These are phyloP conservation scores for Delphinapterus leucas DNA, from an alignment of 2,113 vertebrate species.

Conservation along the genomic window DNA sequence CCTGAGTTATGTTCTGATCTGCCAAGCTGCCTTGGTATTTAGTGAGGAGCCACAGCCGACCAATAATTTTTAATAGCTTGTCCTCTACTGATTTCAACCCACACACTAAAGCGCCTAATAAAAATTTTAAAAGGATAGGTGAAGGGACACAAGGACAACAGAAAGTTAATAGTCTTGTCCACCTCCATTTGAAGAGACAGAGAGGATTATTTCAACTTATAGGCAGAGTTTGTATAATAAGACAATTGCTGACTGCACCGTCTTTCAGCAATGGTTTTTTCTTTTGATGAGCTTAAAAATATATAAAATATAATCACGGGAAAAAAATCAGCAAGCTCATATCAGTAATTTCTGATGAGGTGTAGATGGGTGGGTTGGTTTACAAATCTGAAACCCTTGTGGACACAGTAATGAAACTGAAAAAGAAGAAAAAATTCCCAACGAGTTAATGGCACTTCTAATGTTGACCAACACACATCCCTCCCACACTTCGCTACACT, in stretches of 20 bases:
- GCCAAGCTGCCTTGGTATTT: constrained; percentile 39
- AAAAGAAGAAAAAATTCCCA: background rate
- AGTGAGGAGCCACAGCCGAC: constrained; percentile 11
- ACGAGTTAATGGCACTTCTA: background rate
- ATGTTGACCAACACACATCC: accelerated
- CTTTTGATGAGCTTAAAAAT: background rate
- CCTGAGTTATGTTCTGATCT: constrained; percentile 27
- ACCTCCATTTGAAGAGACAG: background rate
- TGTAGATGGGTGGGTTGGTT: background rate
- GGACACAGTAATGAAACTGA: background rate
- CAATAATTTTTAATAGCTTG: constrained; percentile 59
- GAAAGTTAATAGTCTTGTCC: constrained; percentile 38
- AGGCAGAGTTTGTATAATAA: background rate
- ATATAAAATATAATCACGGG: background rate
- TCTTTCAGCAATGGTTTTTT: background rate
- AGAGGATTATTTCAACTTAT: background rate
- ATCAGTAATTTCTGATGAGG: background rate
- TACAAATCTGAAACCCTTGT: background rate
- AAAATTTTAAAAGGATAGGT: constrained; percentile 56
- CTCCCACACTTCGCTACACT: background rate
- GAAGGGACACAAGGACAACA: constrained; percentile 49
- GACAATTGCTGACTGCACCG: background rate
- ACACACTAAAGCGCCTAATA: constrained; percentile 51
- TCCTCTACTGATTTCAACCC: constrained; percentile 53
- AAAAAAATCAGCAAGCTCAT: background rate